Evolutionary conservation across 1,140 invertebrate genomes (phyloP).

Genomic region (Tetragonula clypearis): DNA sequence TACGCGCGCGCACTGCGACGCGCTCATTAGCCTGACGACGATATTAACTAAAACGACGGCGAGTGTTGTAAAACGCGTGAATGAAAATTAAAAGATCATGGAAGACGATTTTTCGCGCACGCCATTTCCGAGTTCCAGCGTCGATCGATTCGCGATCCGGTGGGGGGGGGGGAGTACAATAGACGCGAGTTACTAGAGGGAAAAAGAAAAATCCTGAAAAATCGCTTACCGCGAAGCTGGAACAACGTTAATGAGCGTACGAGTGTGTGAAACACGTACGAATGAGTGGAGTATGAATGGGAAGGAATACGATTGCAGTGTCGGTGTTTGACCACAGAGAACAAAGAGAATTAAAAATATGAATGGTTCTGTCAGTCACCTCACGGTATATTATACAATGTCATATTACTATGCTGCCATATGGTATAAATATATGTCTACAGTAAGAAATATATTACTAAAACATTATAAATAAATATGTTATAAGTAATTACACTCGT

Average conservation of each 20-base stretch:
- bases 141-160: slow-evolving; percentile 39
- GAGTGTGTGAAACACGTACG: slow-evolving; percentile 15
- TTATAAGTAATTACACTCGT: slow-evolving; percentile 65
- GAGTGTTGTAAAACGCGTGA: not conserved
- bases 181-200: too few species aligned
- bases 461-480: slow-evolving; percentile 79
- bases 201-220: slow-evolving; percentile 8
- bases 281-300: slow-evolving; percentile 21
- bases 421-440: slow-evolving; percentile 82
- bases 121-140: slow-evolving; percentile 12
- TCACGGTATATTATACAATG: slow-evolving; percentile 79
- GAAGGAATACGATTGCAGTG: slow-evolving; percentile 7
- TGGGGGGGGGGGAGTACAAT: not conserved
- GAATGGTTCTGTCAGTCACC: slow-evolving; percentile 77
- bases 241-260: slow-evolving; percentile 10
- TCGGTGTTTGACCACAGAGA: slow-evolving; percentile 64
- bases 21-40: slow-evolving; percentile 23
- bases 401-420: slow-evolving; percentile 81
- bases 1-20: slow-evolving; percentile 35
- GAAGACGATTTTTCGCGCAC: not conserved
- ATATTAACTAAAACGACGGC: not conserved
- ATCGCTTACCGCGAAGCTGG: not conserved
- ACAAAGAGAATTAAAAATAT: slow-evolving; percentile 64
- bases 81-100: not conserved
- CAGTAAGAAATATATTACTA: slow-evolving; percentile 80